Percentiles rank a stretch among this genome's conserved stretches.
These are phyloP conservation scores for Eilema sororculum DNA, from an alignment of 2,888 invertebrate species.

Conservation along the genomic window DNA sequence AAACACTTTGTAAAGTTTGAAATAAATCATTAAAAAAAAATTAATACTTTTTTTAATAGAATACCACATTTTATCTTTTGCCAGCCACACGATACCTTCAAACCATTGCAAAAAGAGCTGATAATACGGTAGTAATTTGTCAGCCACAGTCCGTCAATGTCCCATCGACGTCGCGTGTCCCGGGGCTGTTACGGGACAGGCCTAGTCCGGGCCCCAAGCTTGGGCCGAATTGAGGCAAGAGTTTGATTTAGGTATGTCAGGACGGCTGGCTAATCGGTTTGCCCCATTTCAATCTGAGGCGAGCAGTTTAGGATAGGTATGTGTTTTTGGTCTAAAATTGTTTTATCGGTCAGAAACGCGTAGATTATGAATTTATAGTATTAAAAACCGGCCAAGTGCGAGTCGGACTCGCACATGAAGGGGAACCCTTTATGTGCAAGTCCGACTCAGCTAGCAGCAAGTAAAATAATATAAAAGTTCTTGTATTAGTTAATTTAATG, in stretches of 20 bases:
- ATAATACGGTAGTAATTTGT: constrained; percentile 59
- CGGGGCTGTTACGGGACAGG: constrained; percentile 48
- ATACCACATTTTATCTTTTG: neutral
- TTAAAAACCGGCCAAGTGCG: no score
- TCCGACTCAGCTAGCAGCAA: no score
- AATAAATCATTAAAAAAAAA: no score
- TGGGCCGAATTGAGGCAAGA: constrained; percentile 54
- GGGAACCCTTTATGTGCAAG: no score
- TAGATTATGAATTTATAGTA: no score
- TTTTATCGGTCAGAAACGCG: no score
- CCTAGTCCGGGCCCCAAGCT: constrained; percentile 57
- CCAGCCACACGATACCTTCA: constrained; percentile 1
- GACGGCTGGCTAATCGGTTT: constrained; percentile 36
- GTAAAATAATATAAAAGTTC: no score
- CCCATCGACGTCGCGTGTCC: constrained; percentile 61
- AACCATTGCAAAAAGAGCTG: constrained; percentile 38
- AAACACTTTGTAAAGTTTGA: no score
- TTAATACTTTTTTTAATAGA: no score
- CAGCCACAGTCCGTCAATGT: constrained; percentile 51
- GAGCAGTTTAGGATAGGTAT: neutral
- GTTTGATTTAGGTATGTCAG: constrained; percentile 58
- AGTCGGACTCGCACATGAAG: no score
- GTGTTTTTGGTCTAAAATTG: neutral
- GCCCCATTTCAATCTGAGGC: constrained; percentile 36
- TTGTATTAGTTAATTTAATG: no score